These are phyloP conservation scores for Tonatia bakeri DNA, from an alignment of 2,113 vertebrate genomes.

Conservation along the genomic window DNA sequence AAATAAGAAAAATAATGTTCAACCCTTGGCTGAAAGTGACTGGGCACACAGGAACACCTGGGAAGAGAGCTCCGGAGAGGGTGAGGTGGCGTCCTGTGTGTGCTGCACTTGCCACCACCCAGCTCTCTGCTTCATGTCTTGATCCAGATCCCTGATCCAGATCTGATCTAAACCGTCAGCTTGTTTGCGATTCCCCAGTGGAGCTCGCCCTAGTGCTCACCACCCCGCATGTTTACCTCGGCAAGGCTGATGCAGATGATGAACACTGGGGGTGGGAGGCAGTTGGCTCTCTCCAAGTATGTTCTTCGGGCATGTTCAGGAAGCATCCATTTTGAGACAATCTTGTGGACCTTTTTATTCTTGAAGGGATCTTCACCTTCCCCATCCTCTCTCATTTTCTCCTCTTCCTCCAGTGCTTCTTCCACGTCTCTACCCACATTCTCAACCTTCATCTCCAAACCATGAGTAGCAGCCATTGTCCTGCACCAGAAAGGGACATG, in stretches of 20 bases:
- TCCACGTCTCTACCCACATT: conserved; percentile 35
- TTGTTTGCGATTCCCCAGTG: neutral
- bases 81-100: rapidly evolving
- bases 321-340: conserved; percentile 90
- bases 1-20: neutral
- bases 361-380: conserved; percentile 53
- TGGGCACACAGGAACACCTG: neutral
- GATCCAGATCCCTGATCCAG: neutral
- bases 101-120: neutral
- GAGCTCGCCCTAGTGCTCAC: rapidly evolving
- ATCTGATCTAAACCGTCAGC: neutral
- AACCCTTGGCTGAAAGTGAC: neutral
- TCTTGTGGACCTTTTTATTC: conserved; percentile 80
- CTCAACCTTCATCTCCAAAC: conserved; percentile 50
- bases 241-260: conserved; percentile 88
- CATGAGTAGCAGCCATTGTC: conserved; percentile 47
- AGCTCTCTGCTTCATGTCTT: neutral
- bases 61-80: neutral
- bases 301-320: conserved; percentile 76
- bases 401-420: conserved; percentile 9
- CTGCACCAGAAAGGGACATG: neutral
- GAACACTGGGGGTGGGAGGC: conserved; percentile 90
- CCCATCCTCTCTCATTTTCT: neutral
- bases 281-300: conserved; percentile 88
- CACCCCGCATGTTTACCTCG: conserved; percentile 79